phyloP scores from a whole-genome alignment of 2,888 invertebrate species.

The Andricus quercusramuli region DNA sequence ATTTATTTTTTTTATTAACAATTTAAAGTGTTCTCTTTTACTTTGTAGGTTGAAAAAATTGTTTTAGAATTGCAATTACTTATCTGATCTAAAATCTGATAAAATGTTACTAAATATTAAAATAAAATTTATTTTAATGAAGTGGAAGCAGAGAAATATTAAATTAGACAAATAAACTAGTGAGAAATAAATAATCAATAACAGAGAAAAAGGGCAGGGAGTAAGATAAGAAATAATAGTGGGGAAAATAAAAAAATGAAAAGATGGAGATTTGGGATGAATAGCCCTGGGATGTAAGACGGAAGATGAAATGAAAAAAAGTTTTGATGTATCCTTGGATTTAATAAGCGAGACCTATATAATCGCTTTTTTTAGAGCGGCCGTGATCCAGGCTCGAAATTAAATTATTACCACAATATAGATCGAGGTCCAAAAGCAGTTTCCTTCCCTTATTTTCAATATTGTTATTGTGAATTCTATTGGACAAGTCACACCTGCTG shows the following conservation, averaged over 20 bases:
- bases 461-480: neutral
- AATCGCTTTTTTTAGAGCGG: conserved; percentile 75
- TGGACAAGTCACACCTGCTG: neutral
- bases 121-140: no score
- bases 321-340: conserved; percentile 42
- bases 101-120: no score
- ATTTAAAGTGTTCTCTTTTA: no score
- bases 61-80: no score
- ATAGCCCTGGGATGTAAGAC: neutral
- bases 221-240: neutral
- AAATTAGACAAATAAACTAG: conserved; percentile 29
- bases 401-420: conserved; percentile 76
- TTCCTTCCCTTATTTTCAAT: neutral
- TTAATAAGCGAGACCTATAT: conserved; percentile 75
- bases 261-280: neutral
- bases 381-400: conserved; percentile 64
- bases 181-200: neutral
- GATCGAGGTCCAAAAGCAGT: conserved; percentile 45
- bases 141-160: no score
- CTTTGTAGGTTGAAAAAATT: no score
- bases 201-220: neutral
- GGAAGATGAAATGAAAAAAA: neutral
- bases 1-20: no score
- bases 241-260: neutral
- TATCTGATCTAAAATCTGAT: no score